Percentiles rank a stretch among this genome's conserved stretches.
Evolutionary conservation across 2,113 vertebrate species (phyloP).

Genomic region (Mixornis gularis): DNA sequence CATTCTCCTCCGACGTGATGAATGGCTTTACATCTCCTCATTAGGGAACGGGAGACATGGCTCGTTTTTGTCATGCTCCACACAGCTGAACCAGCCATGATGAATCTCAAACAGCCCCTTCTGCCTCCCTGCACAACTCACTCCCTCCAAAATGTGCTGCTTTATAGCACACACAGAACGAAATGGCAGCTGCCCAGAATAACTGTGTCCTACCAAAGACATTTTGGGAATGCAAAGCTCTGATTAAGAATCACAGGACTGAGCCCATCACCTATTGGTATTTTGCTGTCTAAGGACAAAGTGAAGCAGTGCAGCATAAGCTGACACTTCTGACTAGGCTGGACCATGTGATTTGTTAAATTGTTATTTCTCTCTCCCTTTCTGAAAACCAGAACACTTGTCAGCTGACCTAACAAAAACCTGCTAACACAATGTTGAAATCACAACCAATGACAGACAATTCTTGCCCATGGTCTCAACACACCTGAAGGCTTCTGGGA

Average conservation of each 20-base stretch:
- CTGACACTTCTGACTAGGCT: not conserved
- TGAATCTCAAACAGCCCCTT: constrained; percentile 15
- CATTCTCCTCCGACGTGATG: constrained; percentile 1
- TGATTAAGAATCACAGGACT: not conserved
- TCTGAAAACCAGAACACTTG: not conserved
- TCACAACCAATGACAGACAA: not conserved
- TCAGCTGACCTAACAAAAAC: not conserved
- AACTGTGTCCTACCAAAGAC: not conserved
- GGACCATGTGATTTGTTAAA: not conserved
- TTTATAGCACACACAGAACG: not conserved
- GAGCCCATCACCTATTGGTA: not conserved
- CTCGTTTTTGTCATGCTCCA: constrained; percentile 2
- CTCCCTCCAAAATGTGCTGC: not conserved
- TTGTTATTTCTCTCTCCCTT: not conserved
- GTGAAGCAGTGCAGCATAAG: not conserved
- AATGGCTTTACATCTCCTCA: constrained; percentile 38
- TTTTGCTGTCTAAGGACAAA: not conserved
- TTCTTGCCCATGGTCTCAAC: not conserved
- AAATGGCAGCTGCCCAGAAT: not conserved
- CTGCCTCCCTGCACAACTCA: not conserved
- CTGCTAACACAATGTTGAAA: not conserved
- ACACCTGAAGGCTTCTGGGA: not conserved
- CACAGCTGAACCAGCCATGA: constrained; percentile 5
- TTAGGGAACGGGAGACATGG: constrained; percentile 11
- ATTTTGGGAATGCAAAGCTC: not conserved